Percentiles rank a stretch among this genome's conserved stretches.
Conservation (phyloP, 2,113 vertebrate species). For the Cyphotilapia sp. region DNA sequence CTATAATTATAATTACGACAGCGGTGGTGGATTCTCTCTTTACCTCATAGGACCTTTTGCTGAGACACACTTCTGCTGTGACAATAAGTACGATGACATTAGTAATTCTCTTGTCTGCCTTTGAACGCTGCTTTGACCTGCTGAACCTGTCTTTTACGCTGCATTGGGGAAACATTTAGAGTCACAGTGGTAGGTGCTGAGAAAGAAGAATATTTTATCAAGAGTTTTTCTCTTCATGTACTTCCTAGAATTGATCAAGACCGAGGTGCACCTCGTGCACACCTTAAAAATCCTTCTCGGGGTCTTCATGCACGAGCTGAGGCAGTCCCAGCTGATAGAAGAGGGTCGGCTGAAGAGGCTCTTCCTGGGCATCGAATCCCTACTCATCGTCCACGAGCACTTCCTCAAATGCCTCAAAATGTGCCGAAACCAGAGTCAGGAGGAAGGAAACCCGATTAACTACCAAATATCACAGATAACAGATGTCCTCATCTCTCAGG, state of each 20-base stretch:
- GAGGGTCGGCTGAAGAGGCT: conserved; percentile 69
- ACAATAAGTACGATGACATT: not conserved
- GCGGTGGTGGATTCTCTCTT: not conserved
- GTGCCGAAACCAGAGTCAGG: conserved; percentile 70
- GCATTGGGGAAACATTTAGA: not conserved
- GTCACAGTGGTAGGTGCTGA: not conserved
- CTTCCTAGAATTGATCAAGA: conserved; percentile 87
- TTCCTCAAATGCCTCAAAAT: conserved; percentile 80
- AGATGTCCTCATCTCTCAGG: conserved; percentile 84
- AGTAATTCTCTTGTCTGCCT: not conserved
- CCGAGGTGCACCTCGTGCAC: conserved; percentile 89
- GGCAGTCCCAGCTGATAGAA: conserved; percentile 74
- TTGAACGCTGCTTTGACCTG: not conserved
- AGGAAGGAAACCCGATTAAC: conserved; percentile 74
- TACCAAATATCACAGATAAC: conserved; percentile 82
- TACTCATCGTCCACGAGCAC: conserved; percentile 76
- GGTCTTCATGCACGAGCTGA: conserved; percentile 81
- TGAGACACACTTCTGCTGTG: not conserved
- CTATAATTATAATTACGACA: not conserved
- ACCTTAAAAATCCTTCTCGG: conserved; percentile 84
- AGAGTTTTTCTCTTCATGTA: not conserved
- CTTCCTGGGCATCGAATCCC: conserved; percentile 73
- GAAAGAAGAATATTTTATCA: not conserved
- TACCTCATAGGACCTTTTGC: not conserved
- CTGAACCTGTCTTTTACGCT: not conserved